Evolutionary conservation across 2,113 vertebrate genomes (phyloP).

Genomic region (Aleadryas rufinucha): DNA sequence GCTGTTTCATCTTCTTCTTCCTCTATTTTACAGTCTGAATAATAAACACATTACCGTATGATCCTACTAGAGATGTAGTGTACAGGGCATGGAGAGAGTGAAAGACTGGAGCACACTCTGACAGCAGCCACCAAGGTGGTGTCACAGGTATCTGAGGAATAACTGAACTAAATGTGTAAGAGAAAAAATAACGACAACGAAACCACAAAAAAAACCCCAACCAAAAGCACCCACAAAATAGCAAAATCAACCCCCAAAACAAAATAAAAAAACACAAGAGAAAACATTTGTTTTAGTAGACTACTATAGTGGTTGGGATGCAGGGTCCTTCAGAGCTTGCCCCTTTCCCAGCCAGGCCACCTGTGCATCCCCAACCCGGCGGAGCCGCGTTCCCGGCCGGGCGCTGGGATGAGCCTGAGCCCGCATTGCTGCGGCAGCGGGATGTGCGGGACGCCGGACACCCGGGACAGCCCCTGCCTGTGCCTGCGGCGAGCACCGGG

Average conservation of each 20-base stretch:
- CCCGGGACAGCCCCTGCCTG: background rate
- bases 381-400: rapidly evolving
- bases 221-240: background rate
- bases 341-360: background rate
- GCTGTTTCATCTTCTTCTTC: background rate
- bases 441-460: background rate
- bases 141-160: background rate
- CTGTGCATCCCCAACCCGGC: background rate
- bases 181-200: background rate
- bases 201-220: background rate
- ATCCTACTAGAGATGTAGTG: background rate
- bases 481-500: background rate
- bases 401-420: background rate
- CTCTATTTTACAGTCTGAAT: background rate
- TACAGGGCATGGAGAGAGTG: background rate
- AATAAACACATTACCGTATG: background rate
- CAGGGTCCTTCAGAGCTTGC: background rate
- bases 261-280: background rate
- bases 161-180: background rate
- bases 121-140: background rate
- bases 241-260: background rate
- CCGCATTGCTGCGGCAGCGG: rapidly evolving
- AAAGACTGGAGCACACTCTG: background rate
- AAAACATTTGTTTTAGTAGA: background rate
- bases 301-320: rapidly evolving